Base-by-base conservation (phyloP, 2,113 vertebrate genomes). In the Phocoena phocoena region DNA sequence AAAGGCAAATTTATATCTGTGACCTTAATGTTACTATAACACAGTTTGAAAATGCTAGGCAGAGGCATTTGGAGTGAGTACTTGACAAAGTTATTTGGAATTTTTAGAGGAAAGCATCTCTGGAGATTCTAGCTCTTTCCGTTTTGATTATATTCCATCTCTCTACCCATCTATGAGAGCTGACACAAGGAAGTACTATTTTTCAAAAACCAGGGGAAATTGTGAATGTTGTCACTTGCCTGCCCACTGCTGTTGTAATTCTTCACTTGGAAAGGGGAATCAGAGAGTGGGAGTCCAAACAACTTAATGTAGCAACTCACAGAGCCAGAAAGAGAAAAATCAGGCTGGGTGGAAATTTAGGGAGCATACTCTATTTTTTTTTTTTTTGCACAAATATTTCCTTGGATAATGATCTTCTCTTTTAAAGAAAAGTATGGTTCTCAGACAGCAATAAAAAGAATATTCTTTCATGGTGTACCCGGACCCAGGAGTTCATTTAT, bases 241-340 rank as follows among this genome's bases (percentile, higher is more conserved):
- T 93, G n/a, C 81, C 77, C 62, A 86, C 28, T 47, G 55, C 21
- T 84, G 11, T 76, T 92, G 44, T 38, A 96, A 96, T 89, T 96
- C 83, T 93, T 93, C 68, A 70, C 80, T 92, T 95, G 44, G 68
- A 95, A 93, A 96, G 25, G 33, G 95, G 36, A 96, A 50, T 87
- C 41, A 47, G 41, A 93, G 31, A 92, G 10, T 96, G 1, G 28
- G 71, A 60, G n/a, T 83, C 44, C 17, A 83, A 94, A 94, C 58
- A 81, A 86, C 41, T 77, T 88, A 88, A 87, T 47, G 55, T 63
- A 87, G 28, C 50, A 96, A 96, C 67, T 90, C 73, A 80, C 9
- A 90, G 62, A 95, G 36, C 87, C 79, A 88, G 31, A 94, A 41
- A 90, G 55, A 90, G 65, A 96, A 94, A 62, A 62, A 85, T 83